These are phyloP conservation scores for Sebastes oblongus DNA, from an alignment of 2,797 vertebrate genomes.

Conservation along the genomic window DNA sequence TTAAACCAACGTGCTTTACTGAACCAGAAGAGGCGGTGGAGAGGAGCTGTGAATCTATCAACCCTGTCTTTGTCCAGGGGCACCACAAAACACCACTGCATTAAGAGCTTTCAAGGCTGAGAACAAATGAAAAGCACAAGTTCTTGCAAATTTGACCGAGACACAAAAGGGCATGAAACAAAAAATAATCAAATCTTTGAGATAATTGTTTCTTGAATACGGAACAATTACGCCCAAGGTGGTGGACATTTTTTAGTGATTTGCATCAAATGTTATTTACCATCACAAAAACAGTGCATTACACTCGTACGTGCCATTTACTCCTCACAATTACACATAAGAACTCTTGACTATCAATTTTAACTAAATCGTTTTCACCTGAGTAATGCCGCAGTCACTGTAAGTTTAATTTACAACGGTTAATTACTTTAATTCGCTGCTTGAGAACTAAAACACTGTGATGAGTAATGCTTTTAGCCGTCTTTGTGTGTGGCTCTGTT, in stretches of 20 bases:
- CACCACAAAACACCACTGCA: constrained; percentile 40
- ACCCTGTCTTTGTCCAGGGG: constrained; percentile 48
- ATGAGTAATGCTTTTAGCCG: constrained; percentile 31
- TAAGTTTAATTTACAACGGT: constrained; percentile 7
- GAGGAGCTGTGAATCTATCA: constrained; percentile 53
- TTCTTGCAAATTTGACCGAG: background rate
- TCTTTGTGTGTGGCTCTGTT: constrained; percentile 60
- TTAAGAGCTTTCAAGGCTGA: constrained; percentile 41
- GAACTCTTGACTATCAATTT: background rate
- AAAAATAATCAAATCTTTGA: background rate
- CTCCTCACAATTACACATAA: background rate
- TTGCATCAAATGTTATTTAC: background rate
- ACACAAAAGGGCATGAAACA: background rate
- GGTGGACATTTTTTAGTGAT: background rate
- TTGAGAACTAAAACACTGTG: constrained; percentile 19
- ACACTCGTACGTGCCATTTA: background rate
- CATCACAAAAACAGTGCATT: background rate
- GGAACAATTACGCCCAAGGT: background rate
- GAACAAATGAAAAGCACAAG: constrained; percentile 10
- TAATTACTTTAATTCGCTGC: constrained; percentile 41
- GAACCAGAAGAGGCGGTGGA: constrained; percentile 62
- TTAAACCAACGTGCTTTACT: constrained; percentile 72
- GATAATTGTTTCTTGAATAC: background rate
- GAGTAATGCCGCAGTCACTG: background rate
- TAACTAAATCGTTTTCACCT: background rate